Conservation (phyloP, 2,113 vertebrate genomes). For the Protobothrops mucrosquamatus region DNA sequence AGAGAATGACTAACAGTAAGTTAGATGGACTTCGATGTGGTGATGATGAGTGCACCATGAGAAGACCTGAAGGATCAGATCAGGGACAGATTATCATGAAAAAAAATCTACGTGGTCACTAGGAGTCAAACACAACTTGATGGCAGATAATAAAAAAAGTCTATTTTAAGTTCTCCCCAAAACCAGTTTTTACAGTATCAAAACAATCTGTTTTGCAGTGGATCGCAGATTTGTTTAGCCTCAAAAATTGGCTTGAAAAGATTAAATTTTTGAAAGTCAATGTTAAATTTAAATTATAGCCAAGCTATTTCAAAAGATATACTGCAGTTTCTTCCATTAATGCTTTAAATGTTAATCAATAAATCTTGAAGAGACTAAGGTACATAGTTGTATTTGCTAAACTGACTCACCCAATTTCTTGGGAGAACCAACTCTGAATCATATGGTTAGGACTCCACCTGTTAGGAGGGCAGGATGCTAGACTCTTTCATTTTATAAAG, state of each 20-base stretch:
- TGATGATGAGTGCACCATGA: not conserved
- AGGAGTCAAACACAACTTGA: not conserved
- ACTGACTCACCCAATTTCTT: not conserved
- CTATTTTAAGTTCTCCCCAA: not conserved
- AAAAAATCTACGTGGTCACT: not conserved
- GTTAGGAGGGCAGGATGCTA: not conserved
- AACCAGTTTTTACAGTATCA: not conserved
- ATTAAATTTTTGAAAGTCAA: not conserved
- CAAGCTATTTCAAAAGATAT: not conserved
- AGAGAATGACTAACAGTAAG: not conserved
- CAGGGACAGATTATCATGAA: not conserved
- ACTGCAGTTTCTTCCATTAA: not conserved
- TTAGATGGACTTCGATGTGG: not conserved
- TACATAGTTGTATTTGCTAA: not conserved
- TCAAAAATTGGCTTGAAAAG: not conserved
- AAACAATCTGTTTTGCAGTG: not conserved
- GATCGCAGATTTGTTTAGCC: not conserved
- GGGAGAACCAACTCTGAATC: conserved; percentile 2
- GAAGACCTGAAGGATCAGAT: not conserved
- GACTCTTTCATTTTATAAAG: not conserved
- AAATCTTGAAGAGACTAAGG: not conserved
- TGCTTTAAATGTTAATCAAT: not conserved
- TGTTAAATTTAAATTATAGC: not conserved
- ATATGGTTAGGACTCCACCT: not conserved
- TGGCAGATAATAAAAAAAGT: not conserved